Evolutionary conservation across 2,797 vertebrate species (phyloP).

Genomic region (Xenops minutus): DNA sequence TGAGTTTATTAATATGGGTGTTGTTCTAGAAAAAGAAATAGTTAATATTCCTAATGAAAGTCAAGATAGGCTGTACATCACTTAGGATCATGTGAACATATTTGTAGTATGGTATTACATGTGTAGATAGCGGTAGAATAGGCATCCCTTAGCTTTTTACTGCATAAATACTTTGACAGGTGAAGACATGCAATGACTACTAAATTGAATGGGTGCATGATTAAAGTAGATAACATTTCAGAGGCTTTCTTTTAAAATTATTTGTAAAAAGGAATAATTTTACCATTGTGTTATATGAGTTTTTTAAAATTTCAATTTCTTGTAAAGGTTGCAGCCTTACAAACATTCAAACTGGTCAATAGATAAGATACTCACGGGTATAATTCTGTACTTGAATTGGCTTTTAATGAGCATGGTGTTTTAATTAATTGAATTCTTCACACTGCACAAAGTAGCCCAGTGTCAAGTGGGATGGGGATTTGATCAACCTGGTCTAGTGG

Average conservation of each 20-base stretch:
- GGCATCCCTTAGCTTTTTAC: background rate
- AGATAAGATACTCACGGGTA: background rate
- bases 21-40: background rate
- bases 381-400: background rate
- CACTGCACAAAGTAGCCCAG: background rate
- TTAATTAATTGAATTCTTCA: background rate
- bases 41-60: background rate
- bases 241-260: background rate
- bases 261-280: background rate
- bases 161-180: background rate
- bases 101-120: background rate
- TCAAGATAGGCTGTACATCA: background rate
- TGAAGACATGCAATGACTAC: background rate
- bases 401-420: background rate
- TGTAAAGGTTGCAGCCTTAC: background rate
- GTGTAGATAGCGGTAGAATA: background rate
- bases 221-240: background rate
- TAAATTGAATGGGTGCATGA: background rate
- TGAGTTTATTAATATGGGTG: background rate
- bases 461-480: background rate
- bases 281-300: background rate
- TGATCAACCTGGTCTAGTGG: background rate
- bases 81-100: background rate
- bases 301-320: background rate
- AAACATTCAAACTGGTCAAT: background rate